Conservation (phyloP, 2,113 vertebrate genomes). For the Telmatochromis sp. region DNA sequence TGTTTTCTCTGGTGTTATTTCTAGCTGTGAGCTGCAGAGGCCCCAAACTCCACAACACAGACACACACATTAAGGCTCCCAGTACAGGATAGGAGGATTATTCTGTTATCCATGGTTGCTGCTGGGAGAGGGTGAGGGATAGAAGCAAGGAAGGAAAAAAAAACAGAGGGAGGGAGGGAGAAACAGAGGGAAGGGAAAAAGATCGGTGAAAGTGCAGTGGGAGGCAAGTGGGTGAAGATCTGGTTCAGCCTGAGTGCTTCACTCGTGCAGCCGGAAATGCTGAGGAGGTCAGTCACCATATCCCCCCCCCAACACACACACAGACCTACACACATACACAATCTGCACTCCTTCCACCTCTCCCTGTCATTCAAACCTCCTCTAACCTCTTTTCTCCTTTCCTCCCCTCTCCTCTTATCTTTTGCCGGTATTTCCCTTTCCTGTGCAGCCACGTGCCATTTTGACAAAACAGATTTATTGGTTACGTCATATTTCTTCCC, state of each 20-base stretch:
- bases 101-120: constrained; percentile 22
- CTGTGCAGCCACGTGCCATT: constrained; percentile 46
- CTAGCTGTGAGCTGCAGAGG: neutral
- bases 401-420: constrained; percentile 14
- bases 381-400: neutral
- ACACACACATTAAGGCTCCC: neutral
- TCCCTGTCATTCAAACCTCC: constrained; percentile 9
- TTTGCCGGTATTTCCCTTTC: constrained; percentile 17
- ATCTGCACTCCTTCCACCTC: neutral
- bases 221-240: constrained; percentile 54
- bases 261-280: constrained; percentile 49
- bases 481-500: constrained; percentile 76
- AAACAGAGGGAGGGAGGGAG: neutral
- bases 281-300: constrained; percentile 57
- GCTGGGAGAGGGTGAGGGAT: constrained; percentile 21
- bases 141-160: neutral
- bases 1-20: neutral
- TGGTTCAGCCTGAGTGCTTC: constrained; percentile 54
- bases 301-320: neutral
- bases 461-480: constrained; percentile 77
- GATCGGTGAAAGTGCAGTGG: constrained; percentile 10
- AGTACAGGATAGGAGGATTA: constrained; percentile 33
- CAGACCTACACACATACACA: neutral
- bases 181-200: neutral
- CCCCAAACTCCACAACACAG: neutral